phyloP scores from a whole-genome alignment of 2,888 invertebrate species.

The Drosophila algonquin region DNA sequence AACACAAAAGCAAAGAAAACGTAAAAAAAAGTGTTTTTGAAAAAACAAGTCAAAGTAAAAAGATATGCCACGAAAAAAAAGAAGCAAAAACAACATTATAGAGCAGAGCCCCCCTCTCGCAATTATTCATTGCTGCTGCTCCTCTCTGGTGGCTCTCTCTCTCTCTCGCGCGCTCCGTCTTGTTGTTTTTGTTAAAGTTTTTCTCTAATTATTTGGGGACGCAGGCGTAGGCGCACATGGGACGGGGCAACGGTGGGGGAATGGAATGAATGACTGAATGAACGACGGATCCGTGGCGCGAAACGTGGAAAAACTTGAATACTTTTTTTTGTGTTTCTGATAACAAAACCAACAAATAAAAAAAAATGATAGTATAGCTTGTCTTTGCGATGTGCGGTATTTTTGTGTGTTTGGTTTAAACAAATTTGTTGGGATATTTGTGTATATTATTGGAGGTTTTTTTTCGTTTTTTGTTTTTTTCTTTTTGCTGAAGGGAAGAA shows the following conservation, averaged over 20 bases:
- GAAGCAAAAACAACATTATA: constrained; percentile 33
- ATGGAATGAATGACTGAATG: not conserved
- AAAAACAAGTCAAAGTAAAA: constrained; percentile 49
- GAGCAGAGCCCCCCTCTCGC: not conserved
- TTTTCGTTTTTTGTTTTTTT: constrained; percentile 11
- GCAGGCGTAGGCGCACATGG: constrained; percentile 10
- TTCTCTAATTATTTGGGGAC: constrained; percentile 2
- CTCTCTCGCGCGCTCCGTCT: not conserved
- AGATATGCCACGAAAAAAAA: constrained; percentile 70
- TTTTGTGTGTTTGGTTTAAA: constrained; percentile 12
- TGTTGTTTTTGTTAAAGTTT: constrained; percentile 1
- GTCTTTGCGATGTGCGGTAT: not conserved
- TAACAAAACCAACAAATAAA: constrained; percentile 1
- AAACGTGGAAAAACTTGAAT: constrained; percentile 1
- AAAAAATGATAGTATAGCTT: not conserved
- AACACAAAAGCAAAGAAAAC: constrained; percentile 7
- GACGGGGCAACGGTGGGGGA: constrained; percentile 6
- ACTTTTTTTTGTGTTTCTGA: not conserved
- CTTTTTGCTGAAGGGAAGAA: constrained; percentile 14
- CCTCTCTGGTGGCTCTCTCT: constrained; percentile 19
- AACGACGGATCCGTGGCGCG: not conserved
- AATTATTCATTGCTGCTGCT: not conserved
- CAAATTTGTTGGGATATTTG: constrained; percentile 1
- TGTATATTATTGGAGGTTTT: constrained; percentile 15
- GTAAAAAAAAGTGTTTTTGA: not conserved